These are phyloP conservation scores for Tapirus indicus DNA, from an alignment of 2,797 vertebrate species.

Conservation along the genomic window DNA sequence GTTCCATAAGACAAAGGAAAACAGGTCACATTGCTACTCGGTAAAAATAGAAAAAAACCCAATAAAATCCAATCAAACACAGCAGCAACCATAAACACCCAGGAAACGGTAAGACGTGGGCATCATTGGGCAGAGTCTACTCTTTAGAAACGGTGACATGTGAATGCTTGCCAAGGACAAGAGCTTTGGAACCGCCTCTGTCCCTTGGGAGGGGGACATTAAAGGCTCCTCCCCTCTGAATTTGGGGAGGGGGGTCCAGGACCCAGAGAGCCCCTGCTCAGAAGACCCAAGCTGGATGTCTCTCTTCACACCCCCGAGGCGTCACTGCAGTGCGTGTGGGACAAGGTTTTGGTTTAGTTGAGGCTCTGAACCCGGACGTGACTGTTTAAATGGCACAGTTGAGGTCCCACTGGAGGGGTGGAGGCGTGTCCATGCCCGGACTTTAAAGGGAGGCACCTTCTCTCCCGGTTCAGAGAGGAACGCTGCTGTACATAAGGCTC, in stretches of 20 bases:
- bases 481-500: not conserved
- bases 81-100: constrained; percentile 82
- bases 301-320: not conserved
- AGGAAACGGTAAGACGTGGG: constrained; percentile 80
- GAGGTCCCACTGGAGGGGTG: constrained; percentile 54
- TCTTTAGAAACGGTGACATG: constrained; percentile 75
- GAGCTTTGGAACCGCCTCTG: constrained; percentile 54
- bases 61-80: constrained; percentile 42
- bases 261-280: not conserved
- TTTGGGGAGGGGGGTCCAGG: not conserved
- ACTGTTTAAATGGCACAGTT: constrained; percentile 87
- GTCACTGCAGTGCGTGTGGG: constrained; percentile 54
- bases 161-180: constrained; percentile 75
- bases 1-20: constrained; percentile 82
- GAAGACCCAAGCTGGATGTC: too few species aligned
- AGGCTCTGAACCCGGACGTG: constrained; percentile 81
- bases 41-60: constrained; percentile 60
- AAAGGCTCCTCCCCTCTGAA: not conserved
- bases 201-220: not conserved
- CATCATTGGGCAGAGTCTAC: constrained; percentile 83
- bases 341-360: not conserved
- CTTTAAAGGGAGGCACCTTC: constrained; percentile 80
- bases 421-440: constrained; percentile 61
- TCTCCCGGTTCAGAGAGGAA: constrained; percentile 78
- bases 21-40: constrained; percentile 80